phyloP scores from a whole-genome alignment of 2,797 vertebrate genomes.

The Lithobates sylvaticus region DNA sequence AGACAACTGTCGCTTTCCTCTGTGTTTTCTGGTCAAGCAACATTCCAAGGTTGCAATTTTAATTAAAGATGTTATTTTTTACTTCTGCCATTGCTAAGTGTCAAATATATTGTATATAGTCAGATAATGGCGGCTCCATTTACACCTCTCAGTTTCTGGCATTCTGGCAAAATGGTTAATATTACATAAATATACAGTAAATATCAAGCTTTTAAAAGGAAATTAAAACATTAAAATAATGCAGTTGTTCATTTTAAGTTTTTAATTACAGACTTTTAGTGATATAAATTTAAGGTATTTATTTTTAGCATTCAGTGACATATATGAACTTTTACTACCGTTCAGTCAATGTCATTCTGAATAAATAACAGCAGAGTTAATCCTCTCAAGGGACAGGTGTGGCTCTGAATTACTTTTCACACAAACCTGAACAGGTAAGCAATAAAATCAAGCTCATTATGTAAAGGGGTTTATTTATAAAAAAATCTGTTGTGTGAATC shows the following conservation, averaged over 20 bases:
- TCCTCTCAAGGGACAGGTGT: background rate
- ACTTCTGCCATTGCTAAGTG: background rate
- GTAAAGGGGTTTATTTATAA: too few species aligned
- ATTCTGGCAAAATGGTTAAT: background rate
- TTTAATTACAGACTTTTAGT: background rate
- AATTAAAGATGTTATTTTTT: background rate
- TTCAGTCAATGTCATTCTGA: slow-evolving; percentile 2
- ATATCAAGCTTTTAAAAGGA: background rate
- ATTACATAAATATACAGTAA: too few species aligned
- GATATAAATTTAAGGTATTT: background rate
- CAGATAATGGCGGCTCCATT: background rate
- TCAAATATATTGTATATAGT: background rate
- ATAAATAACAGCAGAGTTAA: slow-evolving; percentile 16
- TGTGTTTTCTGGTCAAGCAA: background rate
- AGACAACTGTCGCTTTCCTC: background rate
- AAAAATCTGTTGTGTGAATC: too few species aligned
- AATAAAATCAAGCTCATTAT: too few species aligned
- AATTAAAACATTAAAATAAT: background rate
- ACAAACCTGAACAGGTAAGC: too few species aligned
- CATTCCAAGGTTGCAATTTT: background rate
- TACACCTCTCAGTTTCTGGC: background rate
- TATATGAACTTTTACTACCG: background rate
- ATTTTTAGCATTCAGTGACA: slow-evolving; percentile 26
- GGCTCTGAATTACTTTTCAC: too few species aligned
- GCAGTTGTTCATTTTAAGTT: background rate